Base-by-base conservation (phyloP, 2,888 invertebrate species). In the Scrobipalpa atriplicella region DNA sequence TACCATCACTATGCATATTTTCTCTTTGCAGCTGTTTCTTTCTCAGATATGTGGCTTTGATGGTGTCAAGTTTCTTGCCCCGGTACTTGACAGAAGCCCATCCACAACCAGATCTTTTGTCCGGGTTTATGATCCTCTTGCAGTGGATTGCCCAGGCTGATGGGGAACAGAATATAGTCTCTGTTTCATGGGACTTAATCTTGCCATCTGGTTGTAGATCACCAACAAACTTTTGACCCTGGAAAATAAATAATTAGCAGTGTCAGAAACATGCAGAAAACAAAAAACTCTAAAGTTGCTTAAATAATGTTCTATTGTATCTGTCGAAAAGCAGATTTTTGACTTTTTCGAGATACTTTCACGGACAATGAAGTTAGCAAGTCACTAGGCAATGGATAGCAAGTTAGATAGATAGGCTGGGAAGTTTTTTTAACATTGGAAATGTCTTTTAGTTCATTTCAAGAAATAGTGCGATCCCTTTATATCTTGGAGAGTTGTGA, bases 81-180 rank as follows among this genome's bases (percentile, higher is more conserved):
- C 95, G 95, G 79, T 98, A 98, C 79, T 97, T 96, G 43, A 97
- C 97, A 2, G 97, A 97, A 2, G 97, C 97, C 98, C 98, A 98
- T 1, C 98, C 98, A 90, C 98, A 98, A 0, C 98, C 98, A 51
- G 97, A 97, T 78, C 97, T 96, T 85, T 98, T 98, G 71, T 97
- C 96, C 0, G 98, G 98, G 86, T 98, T 98, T 64, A 98, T 97
- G 67, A 97, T 96, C 72, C 97, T 94, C 83, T 98, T 98, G 80
- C 98, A 98, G 80, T 97, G 96, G 83, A 97, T 96, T 0, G 98
- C 98, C 98, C 98, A 98, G 1, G 98, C 97, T 76, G 97, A 97
- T 1, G 98, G 98, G 0, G 98, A 97, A 70, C 96, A 95, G 84
- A 97, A 98, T 77, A 97, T 94, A 70, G 97, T 96, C 82, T 96